Base-by-base conservation (phyloP, 2,113 vertebrate species). In the Hippoglossus stenolepis region DNA sequence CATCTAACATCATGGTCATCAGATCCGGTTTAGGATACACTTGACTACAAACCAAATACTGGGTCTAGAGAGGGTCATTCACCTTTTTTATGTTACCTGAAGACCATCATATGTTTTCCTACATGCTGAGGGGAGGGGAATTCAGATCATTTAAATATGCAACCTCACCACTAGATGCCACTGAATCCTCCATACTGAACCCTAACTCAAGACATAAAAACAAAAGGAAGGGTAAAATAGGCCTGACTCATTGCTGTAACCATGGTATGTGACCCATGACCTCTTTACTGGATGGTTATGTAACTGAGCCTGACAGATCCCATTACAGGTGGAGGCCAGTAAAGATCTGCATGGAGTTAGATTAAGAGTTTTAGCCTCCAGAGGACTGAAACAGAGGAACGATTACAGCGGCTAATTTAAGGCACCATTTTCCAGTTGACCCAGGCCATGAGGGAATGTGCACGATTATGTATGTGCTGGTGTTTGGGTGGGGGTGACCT, bases 271-370 rank as follows among this genome's bases (percentile, higher is more conserved):
- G 47, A 56, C 57, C 28, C 35, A 1, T 26, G 54, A 14, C 43
- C 24, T 24, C 61, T 62, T 15, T 28, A 62, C 17, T 56, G 23
- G 3, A 10, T 18, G 56, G 8, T 77, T 67, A 68, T 31, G 14
- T 28, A 72, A 82, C 62, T 24, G 11, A 1, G 14, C 3, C 54
- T 26, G 28, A 77, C 43, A 51, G 64, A 77, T 64, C 80, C 40
- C 59, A 65, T 83, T 69, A 83, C 21, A 59, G 8, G 43, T 20
- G 57, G 59, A 68, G 80, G 57, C 63, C 63, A 23, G 69, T 31
- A 11, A 24, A 65, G 56, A 66, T n/a, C 60, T 53, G 20, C 17
- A 28, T 12, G 28, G 43, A 66, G 69, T 53, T 20, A 59, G 0
- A 54, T 65, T n/a, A 76, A 40, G 38, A 58, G 35, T 54, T 62